phyloP scores from a whole-genome alignment of 2,888 invertebrate species.

The Chamaedrilus cognettii region DNA sequence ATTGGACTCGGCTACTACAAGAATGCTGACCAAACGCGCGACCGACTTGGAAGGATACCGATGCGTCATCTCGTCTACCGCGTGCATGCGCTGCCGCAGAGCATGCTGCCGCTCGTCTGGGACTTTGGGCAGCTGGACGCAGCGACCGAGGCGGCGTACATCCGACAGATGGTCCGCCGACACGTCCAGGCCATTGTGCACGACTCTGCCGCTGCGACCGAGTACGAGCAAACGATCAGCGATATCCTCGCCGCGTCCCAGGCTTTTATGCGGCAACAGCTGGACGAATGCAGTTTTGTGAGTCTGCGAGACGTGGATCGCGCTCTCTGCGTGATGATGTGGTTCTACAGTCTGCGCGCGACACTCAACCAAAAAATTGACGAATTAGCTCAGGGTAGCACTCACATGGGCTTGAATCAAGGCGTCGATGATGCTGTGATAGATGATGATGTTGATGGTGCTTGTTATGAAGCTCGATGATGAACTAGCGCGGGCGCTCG shows the following conservation, averaged over 20 bases:
- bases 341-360: conserved; percentile 41
- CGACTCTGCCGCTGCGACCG: too few relatives aligned
- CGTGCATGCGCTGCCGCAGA: conserved; percentile 54
- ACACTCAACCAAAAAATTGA: conserved; percentile 15
- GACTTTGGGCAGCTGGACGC: conserved; percentile 54
- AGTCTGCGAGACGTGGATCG: conserved; percentile 51
- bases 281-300: too few relatives aligned
- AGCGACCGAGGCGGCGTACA: conserved; percentile 49
- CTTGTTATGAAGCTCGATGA: conserved; percentile 24
- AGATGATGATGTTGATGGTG: too few relatives aligned
- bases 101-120: too few relatives aligned
- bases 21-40: conserved; percentile 41
- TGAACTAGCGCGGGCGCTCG: conserved; percentile 43
- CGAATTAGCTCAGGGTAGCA: too few relatives aligned
- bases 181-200: too few relatives aligned
- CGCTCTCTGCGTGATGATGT: conserved; percentile 45
- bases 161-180: conserved; percentile 49
- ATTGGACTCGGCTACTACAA: conserved; percentile 55
- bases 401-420: too few relatives aligned
- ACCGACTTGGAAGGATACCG: conserved; percentile 44
- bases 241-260: conserved; percentile 30
- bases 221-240: conserved; percentile 13
- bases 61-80: conserved; percentile 55
- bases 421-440: too few relatives aligned
- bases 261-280: conserved; percentile 30